Evolutionary conservation across 2,797 vertebrate genomes (phyloP).

Genomic region (Australoheros facetus): DNA sequence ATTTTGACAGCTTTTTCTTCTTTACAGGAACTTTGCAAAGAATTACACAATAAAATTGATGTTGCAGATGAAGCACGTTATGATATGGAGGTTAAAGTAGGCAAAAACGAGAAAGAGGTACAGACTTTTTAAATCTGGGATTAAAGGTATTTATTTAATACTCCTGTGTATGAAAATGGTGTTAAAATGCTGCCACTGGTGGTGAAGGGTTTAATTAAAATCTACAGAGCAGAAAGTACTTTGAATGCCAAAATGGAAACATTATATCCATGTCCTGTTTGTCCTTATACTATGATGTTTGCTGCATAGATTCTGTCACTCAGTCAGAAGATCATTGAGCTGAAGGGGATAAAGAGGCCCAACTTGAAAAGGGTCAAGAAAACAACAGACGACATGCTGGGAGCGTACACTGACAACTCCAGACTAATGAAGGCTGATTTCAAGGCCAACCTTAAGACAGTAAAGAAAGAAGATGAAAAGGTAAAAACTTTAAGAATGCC

Average conservation of each 20-base stretch:
- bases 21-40: conserved; percentile 79
- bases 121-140: neutral
- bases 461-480: conserved; percentile 87
- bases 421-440: conserved; percentile 83
- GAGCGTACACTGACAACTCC: conserved; percentile 68
- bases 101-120: conserved; percentile 78
- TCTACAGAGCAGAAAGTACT: neutral
- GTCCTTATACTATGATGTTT: neutral
- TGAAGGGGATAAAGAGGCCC: conserved; percentile 82
- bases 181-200: neutral
- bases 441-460: conserved; percentile 84
- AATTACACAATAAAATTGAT: conserved; percentile 78
- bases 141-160: neutral
- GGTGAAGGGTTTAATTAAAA: neutral
- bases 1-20: conserved; percentile 7
- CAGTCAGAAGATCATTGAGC: conserved; percentile 72
- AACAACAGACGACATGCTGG: conserved; percentile 81
- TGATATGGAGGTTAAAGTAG: conserved; percentile 76
- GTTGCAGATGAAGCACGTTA: conserved; percentile 80
- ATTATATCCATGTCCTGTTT: neutral
- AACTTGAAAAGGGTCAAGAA: conserved; percentile 82
- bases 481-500: conserved; percentile 37
- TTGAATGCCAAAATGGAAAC: neutral
- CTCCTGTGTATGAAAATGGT: neutral
- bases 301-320: conserved; percentile 68